Evolutionary conservation across 2,888 invertebrate genomes (phyloP).

Genomic region (Callimorpha dominula): DNA sequence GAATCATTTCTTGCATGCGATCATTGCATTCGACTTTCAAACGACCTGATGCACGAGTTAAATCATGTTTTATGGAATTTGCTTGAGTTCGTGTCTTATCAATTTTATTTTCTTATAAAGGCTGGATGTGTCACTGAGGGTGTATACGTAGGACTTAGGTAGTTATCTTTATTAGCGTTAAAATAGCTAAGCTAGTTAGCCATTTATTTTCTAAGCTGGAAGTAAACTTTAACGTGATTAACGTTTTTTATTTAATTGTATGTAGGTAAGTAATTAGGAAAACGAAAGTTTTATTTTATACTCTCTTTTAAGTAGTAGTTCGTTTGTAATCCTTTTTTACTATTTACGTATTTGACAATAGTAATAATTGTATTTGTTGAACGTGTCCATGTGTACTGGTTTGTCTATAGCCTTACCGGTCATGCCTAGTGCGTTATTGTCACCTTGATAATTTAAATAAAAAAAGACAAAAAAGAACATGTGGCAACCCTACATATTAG

Average conservation of each 20-base stretch:
- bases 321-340: no score
- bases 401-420: no score
- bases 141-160: neutral
- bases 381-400: no score
- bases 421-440: no score
- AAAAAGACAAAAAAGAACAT: neutral
- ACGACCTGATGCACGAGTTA: neutral
- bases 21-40: conserved; percentile 13
- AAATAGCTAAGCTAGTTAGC: neutral
- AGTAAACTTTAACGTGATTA: no score
- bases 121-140: neutral
- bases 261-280: no score
- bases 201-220: no score
- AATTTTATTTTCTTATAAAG: neutral
- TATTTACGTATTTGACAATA: no score
- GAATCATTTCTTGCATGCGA: conserved; percentile 7
- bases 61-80: neutral
- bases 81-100: neutral
- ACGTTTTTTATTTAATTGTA: no score
- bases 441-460: neutral
- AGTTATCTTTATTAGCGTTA: neutral
- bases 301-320: no score
- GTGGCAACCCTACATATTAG: neutral
- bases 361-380: no score
- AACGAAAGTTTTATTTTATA: no score